A percentile compares a stretch with the other conserved stretches of the same genome.
These are phyloP conservation scores for Drosophila orena DNA, from an alignment of 1,140 invertebrate genomes.

Conservation along the genomic window DNA sequence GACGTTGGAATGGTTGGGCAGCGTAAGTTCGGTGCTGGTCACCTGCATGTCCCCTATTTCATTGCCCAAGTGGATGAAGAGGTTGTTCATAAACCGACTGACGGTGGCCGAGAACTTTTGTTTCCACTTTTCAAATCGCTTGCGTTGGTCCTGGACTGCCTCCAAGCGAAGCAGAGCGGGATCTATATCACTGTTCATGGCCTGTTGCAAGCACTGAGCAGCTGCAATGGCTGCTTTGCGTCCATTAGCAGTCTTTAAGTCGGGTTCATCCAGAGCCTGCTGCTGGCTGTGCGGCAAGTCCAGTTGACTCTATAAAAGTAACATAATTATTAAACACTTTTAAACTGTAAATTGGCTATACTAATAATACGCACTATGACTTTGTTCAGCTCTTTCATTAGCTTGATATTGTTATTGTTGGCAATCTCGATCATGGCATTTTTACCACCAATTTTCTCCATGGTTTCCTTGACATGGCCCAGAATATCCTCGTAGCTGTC, in stretches of 20 bases:
- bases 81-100: conserved; percentile 94
- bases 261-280: conserved; percentile 90
- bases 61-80: conserved; percentile 95
- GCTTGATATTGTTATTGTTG: conserved; percentile 92
- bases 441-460: conserved; percentile 96
- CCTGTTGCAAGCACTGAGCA: conserved; percentile 91
- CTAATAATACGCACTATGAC: conserved; percentile 88
- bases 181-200: conserved; percentile 90
- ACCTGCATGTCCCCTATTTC: conserved; percentile 85
- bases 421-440: conserved; percentile 94
- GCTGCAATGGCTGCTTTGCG: conserved; percentile 92
- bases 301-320: conserved; percentile 87
- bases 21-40: conserved; percentile 87
- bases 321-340: background rate
- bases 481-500: conserved; percentile 92
- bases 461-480: conserved; percentile 92
- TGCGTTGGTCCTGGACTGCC: conserved; percentile 95
- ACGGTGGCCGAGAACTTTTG: conserved; percentile 94
- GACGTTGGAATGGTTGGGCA: conserved; percentile 91
- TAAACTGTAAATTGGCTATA: too few relatives aligned
- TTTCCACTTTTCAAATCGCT: conserved; percentile 93
- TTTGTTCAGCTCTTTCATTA: conserved; percentile 92
- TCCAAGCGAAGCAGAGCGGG: conserved; percentile 89
- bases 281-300: conserved; percentile 91
- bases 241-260: conserved; percentile 90